Base-by-base conservation (phyloP, 2,113 vertebrate species). In the Willisornis vidua region DNA sequence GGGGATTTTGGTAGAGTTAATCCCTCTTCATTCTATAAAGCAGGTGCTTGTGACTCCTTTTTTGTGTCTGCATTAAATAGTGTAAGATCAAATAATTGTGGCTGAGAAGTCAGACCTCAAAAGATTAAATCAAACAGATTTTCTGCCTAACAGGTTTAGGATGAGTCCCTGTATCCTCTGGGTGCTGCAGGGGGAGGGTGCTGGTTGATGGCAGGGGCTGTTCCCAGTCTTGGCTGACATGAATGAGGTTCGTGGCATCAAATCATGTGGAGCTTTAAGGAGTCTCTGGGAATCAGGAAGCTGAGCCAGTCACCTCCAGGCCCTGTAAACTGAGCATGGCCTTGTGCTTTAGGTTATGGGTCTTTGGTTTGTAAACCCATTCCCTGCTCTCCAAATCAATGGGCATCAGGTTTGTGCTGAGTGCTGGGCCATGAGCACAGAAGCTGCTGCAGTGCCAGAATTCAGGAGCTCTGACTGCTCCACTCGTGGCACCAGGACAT, bases 41-140 rank as follows among this genome's bases (percentile, higher is more conserved):
- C 52, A 33, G 46, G 31, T 8, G 43, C 79, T 10, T 14, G 4
- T 61, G 28, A 54, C 63, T 92, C 63, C 12, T 37, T 48, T 73
- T 58, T 75, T 52, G 54, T 31, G 59, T 78, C 76, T 86, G 35
- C 72, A 41, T 61, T 57, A 65, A 92, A 63, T 78, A 57, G 9
- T 83, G 3, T 24, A 25, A 91, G 80, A 92, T 89, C 76, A 91
- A 89, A 87, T 84, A 75, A 75, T 23, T 78, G 91, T 85, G 80
- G 65, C 80, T 79, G 89, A 78, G 85, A 92, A 72, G 75, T 37
- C 84, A 92, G 80, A 61, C 84, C 91, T 92, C 73, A 41, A 35
- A 81, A 87, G 89, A 91, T 33, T 58, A 75, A 95, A 94, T 91
- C 52, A 92, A 59, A n/a, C 12, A 0, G 13, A 10, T 71, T 78